Base-by-base conservation (phyloP, 1,140 invertebrate genomes). In the Hestina assimilis region DNA sequence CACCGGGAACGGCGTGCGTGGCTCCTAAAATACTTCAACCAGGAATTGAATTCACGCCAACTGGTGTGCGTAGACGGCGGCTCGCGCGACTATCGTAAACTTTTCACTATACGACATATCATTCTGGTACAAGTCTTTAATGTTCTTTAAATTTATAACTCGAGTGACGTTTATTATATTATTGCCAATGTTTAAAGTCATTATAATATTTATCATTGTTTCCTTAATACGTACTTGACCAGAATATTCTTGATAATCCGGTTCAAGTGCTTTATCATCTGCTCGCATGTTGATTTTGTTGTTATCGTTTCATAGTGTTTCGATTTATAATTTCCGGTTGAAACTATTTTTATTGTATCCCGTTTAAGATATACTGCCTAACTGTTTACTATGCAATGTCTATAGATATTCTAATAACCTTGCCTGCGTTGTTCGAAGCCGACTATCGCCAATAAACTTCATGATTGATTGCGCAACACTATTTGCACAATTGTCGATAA, bases 1-100 rank as follows among this genome's bases (percentile, higher is more conserved):
- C 62, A 66, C 58, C 57, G 68, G 45, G 59, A 62, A 50, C 61
- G 60, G 55, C 67, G 79, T 78, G 81, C 75, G 78, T 75, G 75
- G 68, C 68, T 81, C 84, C 79, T 53, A 79, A 87, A 85, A 85
- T 85, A 84, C 77, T 66, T 81, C 76, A 79, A 79, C 83, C 80
- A 87, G 80, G 79, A 84, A 76, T 87, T 85, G 84, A 87, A 79
- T 62, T 71, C 72, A 65, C 68, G 84, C 84, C 84, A 87, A 87
- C 69, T 85, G 81, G 75, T 80, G 76, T 83, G 82, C 76, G 80
- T 82, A 87, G 82, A 85, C 83, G 63, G 75, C 79, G 76, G 67
- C 77, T 72, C 72, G 75, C 68, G 69, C 38, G 45, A 46, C 56
- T 64, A 72, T 82, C 82, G 80, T 85, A 85, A 85, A 83, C 69